phyloP scores from a whole-genome alignment of 2,113 vertebrate species.

The Pimephales promelas region DNA sequence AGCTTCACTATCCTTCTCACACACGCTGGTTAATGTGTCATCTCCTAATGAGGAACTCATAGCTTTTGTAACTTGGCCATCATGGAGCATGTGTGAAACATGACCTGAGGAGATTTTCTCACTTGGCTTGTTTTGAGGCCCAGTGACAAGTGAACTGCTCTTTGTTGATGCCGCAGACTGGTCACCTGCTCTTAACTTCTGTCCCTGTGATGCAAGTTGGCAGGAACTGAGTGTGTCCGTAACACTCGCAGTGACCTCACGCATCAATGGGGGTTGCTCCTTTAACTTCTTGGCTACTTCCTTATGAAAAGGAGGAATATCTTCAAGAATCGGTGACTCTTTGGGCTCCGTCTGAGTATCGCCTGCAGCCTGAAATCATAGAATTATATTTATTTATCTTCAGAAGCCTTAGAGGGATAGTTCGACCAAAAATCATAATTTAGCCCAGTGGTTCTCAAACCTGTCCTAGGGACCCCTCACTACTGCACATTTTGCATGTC shows the following conservation, averaged over 20 bases:
- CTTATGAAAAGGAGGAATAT: background rate
- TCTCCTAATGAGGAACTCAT: slow-evolving; percentile 18
- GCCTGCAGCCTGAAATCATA: slow-evolving; percentile 29
- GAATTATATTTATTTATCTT: background rate
- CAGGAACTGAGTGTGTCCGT: slow-evolving; percentile 1
- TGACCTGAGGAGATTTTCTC: slow-evolving; percentile 26
- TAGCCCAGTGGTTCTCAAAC: no score
- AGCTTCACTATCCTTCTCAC: slow-evolving; percentile 10
- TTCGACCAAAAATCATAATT: background rate
- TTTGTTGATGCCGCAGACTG: background rate
- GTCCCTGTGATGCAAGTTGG: background rate
- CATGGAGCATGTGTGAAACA: slow-evolving; percentile 13
- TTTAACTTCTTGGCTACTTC: background rate
- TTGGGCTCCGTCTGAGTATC: background rate
- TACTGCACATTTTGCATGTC: no score
- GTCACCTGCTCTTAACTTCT: background rate
- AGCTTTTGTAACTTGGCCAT: slow-evolving; percentile 13
- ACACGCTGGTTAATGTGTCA: background rate
- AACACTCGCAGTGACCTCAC: slow-evolving; percentile 4
- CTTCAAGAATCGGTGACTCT: slow-evolving; percentile 8
- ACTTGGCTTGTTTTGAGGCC: background rate
- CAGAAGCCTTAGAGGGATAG: background rate
- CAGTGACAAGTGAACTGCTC: background rate
- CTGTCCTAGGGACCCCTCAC: no score
- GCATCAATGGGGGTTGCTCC: background rate